Evolutionary conservation across 2,113 vertebrate species (phyloP), one percentile per base, ranked within the genome.

Genomic region (Eulemur rufifrons): DNA sequence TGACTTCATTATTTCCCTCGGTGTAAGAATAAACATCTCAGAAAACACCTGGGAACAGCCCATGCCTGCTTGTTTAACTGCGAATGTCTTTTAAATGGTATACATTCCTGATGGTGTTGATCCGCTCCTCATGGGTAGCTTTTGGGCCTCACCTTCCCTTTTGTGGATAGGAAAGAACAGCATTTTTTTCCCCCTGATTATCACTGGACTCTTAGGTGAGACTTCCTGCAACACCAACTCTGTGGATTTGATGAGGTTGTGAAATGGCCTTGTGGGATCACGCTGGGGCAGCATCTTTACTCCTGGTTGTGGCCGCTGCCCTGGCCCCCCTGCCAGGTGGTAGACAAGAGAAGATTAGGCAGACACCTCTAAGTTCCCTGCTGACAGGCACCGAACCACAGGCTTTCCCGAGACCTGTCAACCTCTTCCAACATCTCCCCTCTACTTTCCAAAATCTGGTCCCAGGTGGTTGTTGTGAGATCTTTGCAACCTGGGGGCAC

Each of bases 201-300:
- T 54, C 56, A 50, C 0, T 17, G 32, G 74, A 66, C 14, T 85
- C 34, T 59, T 73, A 34, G 34, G 9, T 63, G n/a, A 54, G 42
- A 50, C 17, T 71, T 90, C 66, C 37, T 88, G 8, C 50, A 54
- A 13, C 20, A 68, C 5, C 23, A 71, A 15, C 15, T 61, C 66
- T 76, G 29, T 42, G 42, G 52, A 15, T 39, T 76, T 63, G n/a
- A 34, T 5, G 25, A 29, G 77, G 64, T 37, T 68, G 21, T 39
- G 45, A 82, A 76, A 76, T 0, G 3, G 39, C 27, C n/a, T 63
- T 11, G 3, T 6, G 4, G 2, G 0, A 7, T 34, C 29, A 10
- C 13, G 13, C 15, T 12, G 37, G n/a, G 29, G 32, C 59, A 85
- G 7, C 6, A 39, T 17, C 91, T 89, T 81, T 25, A 64, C 50